Evolutionary conservation across 2,113 vertebrate genomes (phyloP), one percentile per base, ranked within the genome.

Genomic region (Heterochromis multidens): DNA sequence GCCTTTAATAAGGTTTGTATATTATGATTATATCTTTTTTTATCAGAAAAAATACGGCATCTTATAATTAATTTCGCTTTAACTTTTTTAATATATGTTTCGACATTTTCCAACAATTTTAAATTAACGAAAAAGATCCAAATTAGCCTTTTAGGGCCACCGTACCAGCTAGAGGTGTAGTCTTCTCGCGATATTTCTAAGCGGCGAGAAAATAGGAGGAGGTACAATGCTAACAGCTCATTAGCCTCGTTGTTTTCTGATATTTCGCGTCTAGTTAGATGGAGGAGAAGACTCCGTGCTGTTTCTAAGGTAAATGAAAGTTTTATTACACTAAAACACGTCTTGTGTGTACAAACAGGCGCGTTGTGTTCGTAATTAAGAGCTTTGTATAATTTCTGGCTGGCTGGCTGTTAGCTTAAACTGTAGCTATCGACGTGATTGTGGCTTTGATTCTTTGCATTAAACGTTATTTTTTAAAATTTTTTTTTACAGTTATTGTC

Each of bases 161-260:
- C 77, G 77, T 92, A 87, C 23, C 57, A 60, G 2, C 23, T 3
- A 37, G 17, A 1, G n/a, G 0, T 31, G 6, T 19, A 0, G 10
- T 61, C 1, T 46, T 93, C 80, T 87, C 87, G 91, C 92, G 92
- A 89, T 33, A 59, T 10, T 78, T 52, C 2, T 1, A 12, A 11
- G 9, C 13, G 7, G 7, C 35, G 35, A 80, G 79, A 81, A 54
- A 27, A 6, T 4, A 27, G 25, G 21, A 37, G 23, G 17, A 67
- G 67, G 67, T 78, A 62, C 7, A 40, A 82, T 70, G 86, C 76
- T 89, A 91, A 49, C 10, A 17, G 29, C 12, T 79, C 33, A 8
- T 82, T 90, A 91, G 83, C 87, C 5, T 43, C 37, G n/a, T 70
- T 58, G 13, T 65, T 12, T 61, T 17, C 2, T 79, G 79, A 35